Evolutionary conservation across 2,797 vertebrate species (phyloP).

Genomic region (Lacerta agilis): DNA sequence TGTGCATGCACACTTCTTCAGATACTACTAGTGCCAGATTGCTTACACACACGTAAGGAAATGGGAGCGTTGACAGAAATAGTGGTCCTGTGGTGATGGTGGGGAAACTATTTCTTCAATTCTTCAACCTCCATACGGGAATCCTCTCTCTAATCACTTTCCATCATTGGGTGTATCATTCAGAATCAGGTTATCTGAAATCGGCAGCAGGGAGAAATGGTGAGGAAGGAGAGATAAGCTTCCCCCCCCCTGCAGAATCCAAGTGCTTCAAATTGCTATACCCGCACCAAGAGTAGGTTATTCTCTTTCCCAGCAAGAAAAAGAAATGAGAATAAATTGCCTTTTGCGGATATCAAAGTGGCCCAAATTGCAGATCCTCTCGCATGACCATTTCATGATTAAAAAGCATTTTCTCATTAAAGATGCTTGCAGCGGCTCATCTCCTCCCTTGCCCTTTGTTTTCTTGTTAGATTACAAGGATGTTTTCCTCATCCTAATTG

Average conservation of each 20-base stretch:
- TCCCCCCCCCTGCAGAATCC: slow-evolving; percentile 33
- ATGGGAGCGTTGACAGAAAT: not conserved
- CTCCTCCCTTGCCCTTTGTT: slow-evolving; percentile 45
- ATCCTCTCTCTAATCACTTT: not conserved
- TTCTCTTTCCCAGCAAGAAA: slow-evolving; percentile 49
- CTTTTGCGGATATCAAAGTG: slow-evolving; percentile 54
- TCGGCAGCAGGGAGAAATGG: not conserved
- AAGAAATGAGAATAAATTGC: slow-evolving; percentile 64
- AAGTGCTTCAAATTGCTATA: slow-evolving; percentile 61
- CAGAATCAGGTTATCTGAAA: not conserved
- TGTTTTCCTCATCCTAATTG: slow-evolving; percentile 58
- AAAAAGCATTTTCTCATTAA: slow-evolving; percentile 67
- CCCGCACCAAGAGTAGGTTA: slow-evolving; percentile 34
- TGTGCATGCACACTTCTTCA: too few relatives aligned
- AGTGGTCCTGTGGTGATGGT: not conserved
- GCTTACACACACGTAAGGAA: not conserved
- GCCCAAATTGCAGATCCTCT: slow-evolving; percentile 52
- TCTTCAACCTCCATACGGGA: not conserved
- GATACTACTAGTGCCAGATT: not conserved
- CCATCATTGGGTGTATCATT: not conserved
- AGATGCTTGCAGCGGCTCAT: slow-evolving; percentile 45
- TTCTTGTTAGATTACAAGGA: slow-evolving; percentile 57
- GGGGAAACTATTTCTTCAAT: not conserved
- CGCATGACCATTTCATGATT: slow-evolving; percentile 58
- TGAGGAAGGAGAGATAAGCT: not conserved